Conservation (phyloP, 64 coral and sea anemone species). For the Montipora sp. region DNA sequence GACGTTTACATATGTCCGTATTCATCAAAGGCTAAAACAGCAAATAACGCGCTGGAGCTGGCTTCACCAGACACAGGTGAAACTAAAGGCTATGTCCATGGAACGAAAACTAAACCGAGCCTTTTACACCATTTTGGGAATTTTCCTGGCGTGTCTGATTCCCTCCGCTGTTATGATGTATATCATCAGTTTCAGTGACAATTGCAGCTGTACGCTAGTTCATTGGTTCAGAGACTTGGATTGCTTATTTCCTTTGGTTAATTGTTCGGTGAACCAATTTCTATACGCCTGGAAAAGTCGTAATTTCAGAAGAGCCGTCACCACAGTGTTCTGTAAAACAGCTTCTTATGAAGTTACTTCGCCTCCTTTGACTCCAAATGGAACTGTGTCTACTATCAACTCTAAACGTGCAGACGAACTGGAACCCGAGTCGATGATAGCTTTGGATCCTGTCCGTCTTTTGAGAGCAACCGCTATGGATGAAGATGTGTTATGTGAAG, state of each 20-base stretch:
- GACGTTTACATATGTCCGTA: constrained; percentile 66
- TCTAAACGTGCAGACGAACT: neutral
- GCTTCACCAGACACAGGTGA: neutral
- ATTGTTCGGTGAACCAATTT: constrained; percentile 91
- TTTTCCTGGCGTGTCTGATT: constrained; percentile 70
- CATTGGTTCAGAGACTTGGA: constrained; percentile 90
- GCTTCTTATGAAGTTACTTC: neutral
- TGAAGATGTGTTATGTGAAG: neutral
- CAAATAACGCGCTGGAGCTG: constrained; percentile 53
- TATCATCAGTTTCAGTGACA: constrained; percentile 75
- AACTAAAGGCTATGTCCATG: constrained; percentile 42
- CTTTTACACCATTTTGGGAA: constrained; percentile 74
- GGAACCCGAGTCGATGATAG: neutral
- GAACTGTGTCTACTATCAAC: neutral
- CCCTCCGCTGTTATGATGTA: constrained; percentile 88
- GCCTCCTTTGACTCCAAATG: neutral
- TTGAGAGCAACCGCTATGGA: neutral
- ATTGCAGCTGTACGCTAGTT: constrained; percentile 69
- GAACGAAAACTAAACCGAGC: constrained; percentile 69
- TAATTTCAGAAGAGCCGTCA: constrained; percentile 73
- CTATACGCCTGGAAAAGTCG: constrained; percentile 89
- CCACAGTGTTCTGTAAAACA: neutral
- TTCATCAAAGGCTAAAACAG: constrained; percentile 57
- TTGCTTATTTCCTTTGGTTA: constrained; percentile 75
- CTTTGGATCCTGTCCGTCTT: neutral